A percentile compares a stretch with the other conserved stretches of the same genome.
These are phyloP conservation scores for Zelostemma sp. DNA, from an alignment of 1,140 invertebrate genomes.

Conservation along the genomic window DNA sequence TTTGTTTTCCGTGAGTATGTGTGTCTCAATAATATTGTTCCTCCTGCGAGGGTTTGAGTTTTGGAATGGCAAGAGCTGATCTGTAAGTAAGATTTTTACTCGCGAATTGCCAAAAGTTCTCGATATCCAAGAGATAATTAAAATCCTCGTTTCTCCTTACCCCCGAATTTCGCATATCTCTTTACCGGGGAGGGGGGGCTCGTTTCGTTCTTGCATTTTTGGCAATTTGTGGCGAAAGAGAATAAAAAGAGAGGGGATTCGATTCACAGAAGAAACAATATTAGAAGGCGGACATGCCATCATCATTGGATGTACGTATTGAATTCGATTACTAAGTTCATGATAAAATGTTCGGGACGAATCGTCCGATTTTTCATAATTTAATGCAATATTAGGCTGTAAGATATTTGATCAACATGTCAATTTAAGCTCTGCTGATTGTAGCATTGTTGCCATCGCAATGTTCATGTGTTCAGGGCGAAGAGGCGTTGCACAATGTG, in stretches of 20 bases:
- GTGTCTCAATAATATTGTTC: conserved; percentile 42
- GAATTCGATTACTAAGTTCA: conserved; percentile 57
- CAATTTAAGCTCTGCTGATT: conserved; percentile 69
- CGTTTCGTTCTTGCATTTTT: conserved; percentile 37
- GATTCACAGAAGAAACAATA: conserved; percentile 52
- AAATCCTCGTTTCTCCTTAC: background rate
- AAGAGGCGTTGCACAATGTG: conserved; percentile 69
- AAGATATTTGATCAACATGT: conserved; percentile 61
- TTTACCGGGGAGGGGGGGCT: too few species aligned
- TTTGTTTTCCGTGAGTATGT: conserved; percentile 64
- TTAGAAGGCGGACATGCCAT: conserved; percentile 50
- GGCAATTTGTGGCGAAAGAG: conserved; percentile 55
- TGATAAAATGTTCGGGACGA: conserved; percentile 43
- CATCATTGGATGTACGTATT: conserved; percentile 65
- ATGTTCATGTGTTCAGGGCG: conserved; percentile 67
- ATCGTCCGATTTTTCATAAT: conserved; percentile 52
- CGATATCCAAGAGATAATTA: background rate
- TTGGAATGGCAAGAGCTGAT: conserved; percentile 58
- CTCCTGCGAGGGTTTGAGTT: conserved; percentile 51
- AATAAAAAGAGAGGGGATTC: conserved; percentile 44
- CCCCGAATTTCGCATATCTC: background rate
- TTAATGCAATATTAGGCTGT: conserved; percentile 60
- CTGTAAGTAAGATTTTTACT: conserved; percentile 62
- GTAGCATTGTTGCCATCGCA: conserved; percentile 68
- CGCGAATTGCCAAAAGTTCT: conserved; percentile 61